A percentile compares a stretch with the other conserved stretches of the same genome.
These are phyloP conservation scores for Melieria crassipennis DNA, from an alignment of 2,888 invertebrate genomes.

Conservation along the genomic window DNA sequence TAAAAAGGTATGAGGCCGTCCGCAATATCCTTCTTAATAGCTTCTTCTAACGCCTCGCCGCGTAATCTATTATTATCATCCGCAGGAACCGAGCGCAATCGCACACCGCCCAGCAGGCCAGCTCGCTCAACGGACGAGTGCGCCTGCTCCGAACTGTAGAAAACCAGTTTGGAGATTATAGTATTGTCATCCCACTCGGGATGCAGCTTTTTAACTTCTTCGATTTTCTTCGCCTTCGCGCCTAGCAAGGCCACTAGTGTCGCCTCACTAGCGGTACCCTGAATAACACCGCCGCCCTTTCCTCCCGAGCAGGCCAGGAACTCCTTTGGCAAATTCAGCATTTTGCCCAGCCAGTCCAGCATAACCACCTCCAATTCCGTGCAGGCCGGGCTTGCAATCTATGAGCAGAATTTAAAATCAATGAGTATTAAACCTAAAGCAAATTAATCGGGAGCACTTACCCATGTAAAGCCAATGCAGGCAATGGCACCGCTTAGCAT, in stretches of 20 bases:
- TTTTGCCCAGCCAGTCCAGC: slow-evolving; percentile 95
- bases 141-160: slow-evolving; percentile 88
- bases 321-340: slow-evolving; percentile 84
- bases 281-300: slow-evolving; percentile 89
- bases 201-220: slow-evolving; percentile 74
- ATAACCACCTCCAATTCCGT: slow-evolving; percentile 95
- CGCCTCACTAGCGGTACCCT: slow-evolving; percentile 95
- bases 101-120: slow-evolving; percentile 87
- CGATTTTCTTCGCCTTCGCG: slow-evolving; percentile 80
- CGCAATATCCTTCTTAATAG: slow-evolving; percentile 84
- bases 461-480: slow-evolving; percentile 97
- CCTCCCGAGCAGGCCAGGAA: slow-evolving; percentile 86
- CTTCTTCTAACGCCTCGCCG: slow-evolving; percentile 78
- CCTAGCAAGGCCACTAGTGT: slow-evolving; percentile 92
- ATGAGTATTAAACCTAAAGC: no score
- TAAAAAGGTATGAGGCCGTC: slow-evolving; percentile 96
- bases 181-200: slow-evolving; percentile 80
- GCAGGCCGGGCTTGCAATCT: slow-evolving; percentile 95
- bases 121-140: slow-evolving; percentile 96
- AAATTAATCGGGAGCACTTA: slow-evolving; percentile 64
- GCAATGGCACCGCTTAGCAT: slow-evolving; percentile 95
- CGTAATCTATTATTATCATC: slow-evolving; percentile 78
- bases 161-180: slow-evolving; percentile 82
- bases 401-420: slow-evolving; percentile 30
- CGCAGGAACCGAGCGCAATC: slow-evolving; percentile 77